These are phyloP conservation scores for Rhegmatorhina hoffmannsi DNA, from an alignment of 2,113 vertebrate species.

Conservation along the genomic window DNA sequence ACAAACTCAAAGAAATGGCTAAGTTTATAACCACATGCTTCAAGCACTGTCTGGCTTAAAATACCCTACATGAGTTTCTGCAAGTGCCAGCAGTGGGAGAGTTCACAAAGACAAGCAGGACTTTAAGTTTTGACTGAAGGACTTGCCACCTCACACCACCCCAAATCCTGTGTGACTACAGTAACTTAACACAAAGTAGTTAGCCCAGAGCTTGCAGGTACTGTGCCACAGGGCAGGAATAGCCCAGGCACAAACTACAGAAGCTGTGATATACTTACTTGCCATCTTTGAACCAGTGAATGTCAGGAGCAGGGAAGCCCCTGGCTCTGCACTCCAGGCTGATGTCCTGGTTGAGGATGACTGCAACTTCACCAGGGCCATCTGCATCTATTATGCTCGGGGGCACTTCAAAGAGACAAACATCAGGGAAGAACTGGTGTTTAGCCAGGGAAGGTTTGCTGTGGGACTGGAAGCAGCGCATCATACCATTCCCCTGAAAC, in stretches of 20 bases:
- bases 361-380: slow-evolving; percentile 76
- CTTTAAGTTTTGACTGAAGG: background rate
- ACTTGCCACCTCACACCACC: background rate
- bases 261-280: slow-evolving; percentile 80
- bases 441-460: background rate
- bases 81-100: background rate
- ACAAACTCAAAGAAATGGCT: background rate
- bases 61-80: background rate
- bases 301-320: slow-evolving; percentile 86
- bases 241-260: background rate
- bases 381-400: slow-evolving; percentile 80
- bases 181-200: background rate
- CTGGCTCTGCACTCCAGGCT: slow-evolving; percentile 86
- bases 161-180: background rate
- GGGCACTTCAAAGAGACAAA: slow-evolving; percentile 80
- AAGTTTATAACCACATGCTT: background rate
- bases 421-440: background rate
- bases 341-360: slow-evolving; percentile 81
- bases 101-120: background rate
- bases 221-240: background rate
- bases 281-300: slow-evolving; percentile 96
- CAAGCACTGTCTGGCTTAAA: background rate
- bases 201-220: background rate
- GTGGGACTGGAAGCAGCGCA: background rate
- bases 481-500: background rate